Evolutionary conservation across 2,113 vertebrate species (phyloP).

Genomic region (Tetrao urogallus): DNA sequence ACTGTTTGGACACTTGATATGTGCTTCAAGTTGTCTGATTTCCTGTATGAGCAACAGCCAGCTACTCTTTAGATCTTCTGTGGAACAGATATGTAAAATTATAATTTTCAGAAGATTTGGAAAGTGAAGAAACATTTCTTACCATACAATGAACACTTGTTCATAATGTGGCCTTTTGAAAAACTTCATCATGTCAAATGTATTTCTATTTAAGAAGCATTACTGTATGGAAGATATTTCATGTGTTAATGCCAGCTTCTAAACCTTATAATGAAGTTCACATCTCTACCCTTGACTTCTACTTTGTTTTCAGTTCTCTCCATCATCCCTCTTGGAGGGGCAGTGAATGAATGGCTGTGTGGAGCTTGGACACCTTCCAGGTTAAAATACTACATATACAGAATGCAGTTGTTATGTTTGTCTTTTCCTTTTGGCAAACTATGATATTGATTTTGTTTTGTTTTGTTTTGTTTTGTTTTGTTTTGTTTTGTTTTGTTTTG

Average conservation of each 20-base stretch:
- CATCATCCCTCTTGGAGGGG: too few species aligned
- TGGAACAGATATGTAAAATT: fast-evolving
- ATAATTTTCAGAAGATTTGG: neutral
- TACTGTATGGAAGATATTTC: neutral
- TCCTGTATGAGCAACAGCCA: neutral
- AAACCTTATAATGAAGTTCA: neutral
- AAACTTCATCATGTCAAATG: neutral
- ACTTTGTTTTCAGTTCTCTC: too few species aligned
- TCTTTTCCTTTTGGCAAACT: neutral
- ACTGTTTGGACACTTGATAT: neutral
- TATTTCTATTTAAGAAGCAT: neutral
- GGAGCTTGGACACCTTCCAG: too few species aligned
- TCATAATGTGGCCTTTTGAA: neutral
- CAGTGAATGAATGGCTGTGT: too few species aligned
- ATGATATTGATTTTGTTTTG: neutral
- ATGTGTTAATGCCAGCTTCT: neutral
- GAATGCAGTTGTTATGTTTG: neutral
- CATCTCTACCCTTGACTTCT: too few species aligned
- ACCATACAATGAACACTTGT: neutral
- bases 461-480: neutral
- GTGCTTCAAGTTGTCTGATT: neutral
- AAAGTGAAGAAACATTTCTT: neutral
- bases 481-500: neutral
- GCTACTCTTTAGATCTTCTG: neutral
- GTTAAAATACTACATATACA: neutral